These are phyloP conservation scores for Rhynchonycteris naso DNA, from an alignment of 2,797 vertebrate species.

Conservation along the genomic window DNA sequence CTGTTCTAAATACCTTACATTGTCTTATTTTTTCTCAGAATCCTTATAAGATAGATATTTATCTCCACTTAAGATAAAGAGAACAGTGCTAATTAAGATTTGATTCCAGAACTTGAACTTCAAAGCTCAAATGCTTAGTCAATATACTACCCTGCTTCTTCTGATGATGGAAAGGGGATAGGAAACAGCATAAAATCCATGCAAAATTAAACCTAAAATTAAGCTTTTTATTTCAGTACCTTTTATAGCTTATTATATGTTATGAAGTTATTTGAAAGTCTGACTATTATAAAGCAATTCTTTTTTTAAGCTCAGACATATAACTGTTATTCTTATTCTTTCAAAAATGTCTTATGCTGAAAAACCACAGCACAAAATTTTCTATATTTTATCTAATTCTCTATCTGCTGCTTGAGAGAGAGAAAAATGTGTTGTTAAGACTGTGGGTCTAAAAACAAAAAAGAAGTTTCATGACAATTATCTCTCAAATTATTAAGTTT, in stretches of 20 bases:
- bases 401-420: not conserved
- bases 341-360: not conserved
- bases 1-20: not conserved
- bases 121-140: not conserved
- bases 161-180: not conserved
- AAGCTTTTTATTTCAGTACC: not conserved
- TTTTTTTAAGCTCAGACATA: not conserved
- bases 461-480: not conserved
- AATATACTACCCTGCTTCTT: not conserved
- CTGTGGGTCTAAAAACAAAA: not conserved
- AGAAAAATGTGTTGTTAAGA: not conserved
- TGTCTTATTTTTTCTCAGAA: constrained; percentile 9
- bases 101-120: not conserved
- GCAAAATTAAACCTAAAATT: constrained; percentile 20
- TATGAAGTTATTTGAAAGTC: constrained; percentile 16
- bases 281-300: not conserved
- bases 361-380: not conserved
- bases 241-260: constrained; percentile 27
- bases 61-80: not conserved
- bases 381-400: constrained; percentile 16
- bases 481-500: not conserved
- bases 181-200: not conserved
- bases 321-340: not conserved
- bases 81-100: not conserved
- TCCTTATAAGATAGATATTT: not conserved